These are phyloP conservation scores for Erythrolamprus reginae DNA, from an alignment of 2,113 vertebrate genomes.

Conservation along the genomic window DNA sequence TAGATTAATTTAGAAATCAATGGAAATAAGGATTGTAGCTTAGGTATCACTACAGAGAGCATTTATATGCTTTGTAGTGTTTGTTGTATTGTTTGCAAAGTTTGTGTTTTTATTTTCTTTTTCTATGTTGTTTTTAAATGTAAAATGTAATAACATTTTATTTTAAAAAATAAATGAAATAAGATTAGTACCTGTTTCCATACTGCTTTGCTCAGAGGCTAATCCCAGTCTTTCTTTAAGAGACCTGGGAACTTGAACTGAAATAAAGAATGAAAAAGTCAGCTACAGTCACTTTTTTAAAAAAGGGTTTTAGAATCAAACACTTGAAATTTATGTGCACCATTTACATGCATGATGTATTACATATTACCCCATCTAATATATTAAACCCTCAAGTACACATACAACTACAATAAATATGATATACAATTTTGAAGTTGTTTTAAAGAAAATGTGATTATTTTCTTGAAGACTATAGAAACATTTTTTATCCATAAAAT, in stretches of 20 bases:
- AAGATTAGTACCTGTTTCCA: slow-evolving; percentile 60
- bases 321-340: background rate
- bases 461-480: background rate
- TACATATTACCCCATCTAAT: background rate
- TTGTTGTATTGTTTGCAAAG: too few species aligned
- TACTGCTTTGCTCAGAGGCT: slow-evolving; percentile 44
- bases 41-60: too few species aligned
- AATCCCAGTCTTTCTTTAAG: slow-evolving; percentile 80
- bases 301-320: too few species aligned
- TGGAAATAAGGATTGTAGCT: too few species aligned
- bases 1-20: too few species aligned
- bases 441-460: background rate
- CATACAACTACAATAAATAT: background rate
- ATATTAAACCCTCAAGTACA: background rate
- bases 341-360: background rate
- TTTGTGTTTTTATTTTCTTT: too few species aligned
- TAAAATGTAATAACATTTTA: too few species aligned
- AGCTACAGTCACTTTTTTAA: background rate
- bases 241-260: slow-evolving; percentile 68
- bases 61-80: too few species aligned
- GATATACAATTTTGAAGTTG: background rate
- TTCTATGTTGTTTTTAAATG: too few species aligned
- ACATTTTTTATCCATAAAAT: background rate
- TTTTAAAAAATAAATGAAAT: too few species aligned
- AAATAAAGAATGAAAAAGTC: background rate